Conservation (phyloP, 1,140 invertebrate species). For the Metopolophium dirhodum region DNA sequence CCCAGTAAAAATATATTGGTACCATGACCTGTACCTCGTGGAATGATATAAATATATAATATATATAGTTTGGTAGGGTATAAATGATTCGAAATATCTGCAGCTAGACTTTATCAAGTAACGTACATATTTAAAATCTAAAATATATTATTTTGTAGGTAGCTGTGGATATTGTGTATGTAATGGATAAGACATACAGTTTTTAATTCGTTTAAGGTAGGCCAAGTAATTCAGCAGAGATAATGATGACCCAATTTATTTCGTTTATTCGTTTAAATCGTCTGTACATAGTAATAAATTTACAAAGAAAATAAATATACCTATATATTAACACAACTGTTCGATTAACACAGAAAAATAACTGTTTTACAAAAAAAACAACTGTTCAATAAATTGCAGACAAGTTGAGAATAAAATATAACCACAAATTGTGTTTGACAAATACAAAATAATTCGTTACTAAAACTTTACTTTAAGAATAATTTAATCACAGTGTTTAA, state of each 20-base stretch:
- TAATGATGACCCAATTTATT: neutral
- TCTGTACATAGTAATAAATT: neutral
- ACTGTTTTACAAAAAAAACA: neutral
- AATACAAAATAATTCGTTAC: neutral
- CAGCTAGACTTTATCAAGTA: no score
- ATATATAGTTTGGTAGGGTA: no score
- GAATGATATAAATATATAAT: no score
- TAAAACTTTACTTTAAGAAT: neutral
- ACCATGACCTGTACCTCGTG: no score
- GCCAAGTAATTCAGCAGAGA: no score
- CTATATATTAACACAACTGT: neutral
- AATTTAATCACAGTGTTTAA: neutral
- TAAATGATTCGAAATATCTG: no score
- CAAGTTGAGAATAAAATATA: neutral
- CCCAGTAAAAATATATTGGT: no score
- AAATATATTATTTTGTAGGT: neutral
- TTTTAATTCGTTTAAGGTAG: neutral
- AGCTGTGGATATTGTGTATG: neutral
- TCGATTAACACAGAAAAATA: neutral
- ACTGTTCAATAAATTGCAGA: constrained; percentile 2
- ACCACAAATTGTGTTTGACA: neutral
- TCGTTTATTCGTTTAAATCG: neutral
- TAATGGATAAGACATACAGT: neutral
- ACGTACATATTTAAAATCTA: neutral
- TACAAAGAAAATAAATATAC: neutral